A percentile compares a stretch with the other conserved stretches of the same genome.
Evolutionary conservation across 2,113 vertebrate species (phyloP).

Genomic region (Eudyptes chrysolophus): DNA sequence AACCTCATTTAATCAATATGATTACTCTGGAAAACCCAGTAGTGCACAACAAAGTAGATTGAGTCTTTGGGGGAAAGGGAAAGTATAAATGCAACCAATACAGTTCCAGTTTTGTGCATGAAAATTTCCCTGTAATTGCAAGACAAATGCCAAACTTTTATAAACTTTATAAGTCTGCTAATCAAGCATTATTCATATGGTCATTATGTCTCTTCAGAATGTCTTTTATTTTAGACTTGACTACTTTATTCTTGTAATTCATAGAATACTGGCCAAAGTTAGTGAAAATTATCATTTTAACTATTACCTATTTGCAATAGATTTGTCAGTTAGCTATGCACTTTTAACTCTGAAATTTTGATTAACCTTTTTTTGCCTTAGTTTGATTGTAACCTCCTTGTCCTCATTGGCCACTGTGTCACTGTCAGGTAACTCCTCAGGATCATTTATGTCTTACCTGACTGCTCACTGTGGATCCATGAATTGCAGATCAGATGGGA

Average conservation of each 20-base stretch:
- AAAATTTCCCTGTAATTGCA: not conserved
- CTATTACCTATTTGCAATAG: not conserved
- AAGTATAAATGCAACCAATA: not conserved
- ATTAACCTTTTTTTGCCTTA: not conserved
- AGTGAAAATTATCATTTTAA: not conserved
- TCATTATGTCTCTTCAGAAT: not conserved
- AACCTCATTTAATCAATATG: not conserved
- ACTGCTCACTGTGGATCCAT: not conserved
- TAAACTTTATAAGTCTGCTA: not conserved
- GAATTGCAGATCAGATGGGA: not conserved
- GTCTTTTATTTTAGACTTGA: not conserved
- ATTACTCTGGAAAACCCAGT: not conserved
- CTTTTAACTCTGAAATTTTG: not conserved
- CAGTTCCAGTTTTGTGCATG: not conserved
- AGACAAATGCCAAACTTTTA: not conserved
- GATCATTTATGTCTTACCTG: not conserved
- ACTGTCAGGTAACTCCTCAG: not conserved
- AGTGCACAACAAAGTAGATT: not conserved
- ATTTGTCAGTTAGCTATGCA: fast-evolving
- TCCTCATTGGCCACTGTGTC: too few relatives aligned
- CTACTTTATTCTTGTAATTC: not conserved
- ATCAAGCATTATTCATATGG: not conserved
- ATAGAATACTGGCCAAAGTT: not conserved
- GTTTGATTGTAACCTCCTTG: not conserved
- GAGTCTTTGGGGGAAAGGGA: not conserved